phyloP scores from a whole-genome alignment of 2,113 vertebrate species.

The Cephalopholis sonnerati region DNA sequence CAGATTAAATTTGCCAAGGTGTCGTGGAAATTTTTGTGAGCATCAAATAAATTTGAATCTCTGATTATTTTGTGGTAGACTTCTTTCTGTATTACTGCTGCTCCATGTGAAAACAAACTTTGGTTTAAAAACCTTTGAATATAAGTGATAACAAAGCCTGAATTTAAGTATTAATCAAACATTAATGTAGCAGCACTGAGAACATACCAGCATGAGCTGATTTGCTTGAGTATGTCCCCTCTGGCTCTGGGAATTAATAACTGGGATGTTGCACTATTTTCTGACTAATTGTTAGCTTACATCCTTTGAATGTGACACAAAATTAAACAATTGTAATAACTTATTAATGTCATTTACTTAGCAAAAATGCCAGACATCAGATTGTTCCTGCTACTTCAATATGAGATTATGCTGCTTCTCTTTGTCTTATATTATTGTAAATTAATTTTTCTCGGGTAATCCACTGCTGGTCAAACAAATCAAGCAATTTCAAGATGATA shows the following conservation, averaged over 20 bases:
- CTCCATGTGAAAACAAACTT: not conserved
- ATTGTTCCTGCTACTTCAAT: not conserved
- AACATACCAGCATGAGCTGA: slow-evolving; percentile 1
- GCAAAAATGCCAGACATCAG: not conserved
- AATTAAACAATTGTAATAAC: not conserved
- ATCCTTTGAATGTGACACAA: not conserved
- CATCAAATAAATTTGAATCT: no score
- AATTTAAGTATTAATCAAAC: not conserved
- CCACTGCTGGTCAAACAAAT: not conserved
- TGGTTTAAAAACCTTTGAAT: not conserved
- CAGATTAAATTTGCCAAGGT: not conserved
- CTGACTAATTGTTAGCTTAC: not conserved
- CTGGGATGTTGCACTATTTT: not conserved
- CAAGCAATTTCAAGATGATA: not conserved
- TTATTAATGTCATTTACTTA: not conserved
- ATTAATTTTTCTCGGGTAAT: not conserved
- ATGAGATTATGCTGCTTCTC: not conserved
- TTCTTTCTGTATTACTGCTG: not conserved
- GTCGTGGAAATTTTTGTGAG: not conserved
- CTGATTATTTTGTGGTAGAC: no score
- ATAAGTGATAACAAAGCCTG: not conserved
- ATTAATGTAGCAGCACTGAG: not conserved
- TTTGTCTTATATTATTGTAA: not conserved
- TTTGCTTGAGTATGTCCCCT: not conserved
- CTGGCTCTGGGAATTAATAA: not conserved